Base-by-base conservation (phyloP, 1,140 invertebrate genomes). In the Spodoptera litura region DNA sequence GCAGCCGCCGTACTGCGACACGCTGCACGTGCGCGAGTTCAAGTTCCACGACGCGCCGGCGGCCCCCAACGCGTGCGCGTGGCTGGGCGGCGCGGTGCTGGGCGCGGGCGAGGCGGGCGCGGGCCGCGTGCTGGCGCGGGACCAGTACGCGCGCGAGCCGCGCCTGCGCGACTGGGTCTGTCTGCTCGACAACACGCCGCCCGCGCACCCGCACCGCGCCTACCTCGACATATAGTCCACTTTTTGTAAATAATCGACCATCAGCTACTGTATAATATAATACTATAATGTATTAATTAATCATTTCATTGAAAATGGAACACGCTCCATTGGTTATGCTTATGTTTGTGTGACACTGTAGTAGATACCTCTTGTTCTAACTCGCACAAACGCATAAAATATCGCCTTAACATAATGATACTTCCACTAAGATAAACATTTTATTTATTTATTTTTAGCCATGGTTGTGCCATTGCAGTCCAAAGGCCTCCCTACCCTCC, bases 141-240 rank as follows among this genome's bases (percentile, higher is more conserved):
- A 99, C 86, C 93, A 95, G 77, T 98, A 97, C 93, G 89, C 96
- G 20, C 96, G 97, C 85, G 91, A 95, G 72, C 96, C 96, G 49
- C 93, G 96, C 72, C 95, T 98, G 73, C 97, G 97, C 11, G 98
- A 98, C 93, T 99, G 98, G 98, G 95, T 96, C n/a, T 96, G 96
- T 94, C 94, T 98, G 61, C 94, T 95, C 74, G 96, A 97, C 88
- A 97, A 97, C 87, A 88, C 90, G 49, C 88, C 88, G 68, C 84
- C 85, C 25, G 12, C 56, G 12, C 86, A 88, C 53, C 83, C 80
- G 35, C 82, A 84, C 13, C 78, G 85, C 38, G 73, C 79, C 27
- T 11, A 70, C 38, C 31, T 62, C 49, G 81, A 81, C 52, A 83
- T 82, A 12, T 82, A 78, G 61, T 38, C 38, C 52, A 52, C 12